Evolutionary conservation across 2,888 invertebrate species (phyloP).

Genomic region (Cartodere bifasciata): DNA sequence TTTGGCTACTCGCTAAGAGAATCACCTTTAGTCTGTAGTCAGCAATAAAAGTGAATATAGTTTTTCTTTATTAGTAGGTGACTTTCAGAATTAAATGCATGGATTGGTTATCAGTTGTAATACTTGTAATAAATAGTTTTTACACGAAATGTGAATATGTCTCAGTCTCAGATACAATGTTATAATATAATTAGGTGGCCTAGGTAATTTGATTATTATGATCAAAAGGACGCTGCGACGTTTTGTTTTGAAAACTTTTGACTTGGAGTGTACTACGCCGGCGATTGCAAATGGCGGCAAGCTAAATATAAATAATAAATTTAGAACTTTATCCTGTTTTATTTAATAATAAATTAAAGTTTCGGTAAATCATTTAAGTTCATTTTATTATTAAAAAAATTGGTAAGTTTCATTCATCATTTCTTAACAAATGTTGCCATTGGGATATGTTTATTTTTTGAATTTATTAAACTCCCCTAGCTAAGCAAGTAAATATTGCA

Average conservation of each 20-base stretch:
- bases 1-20: too few relatives aligned
- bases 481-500: slow-evolving; percentile 31
- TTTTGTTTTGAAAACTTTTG: slow-evolving; percentile 5
- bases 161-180: too few relatives aligned
- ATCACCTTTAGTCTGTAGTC: too few relatives aligned
- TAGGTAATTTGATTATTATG: too few relatives aligned
- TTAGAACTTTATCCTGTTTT: slow-evolving; percentile 27
- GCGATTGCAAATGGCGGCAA: slow-evolving; percentile 34
- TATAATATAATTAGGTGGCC: too few relatives aligned
- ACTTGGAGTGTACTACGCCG: slow-evolving; percentile 28
- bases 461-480: slow-evolving; percentile 32
- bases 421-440: slow-evolving; percentile 2
- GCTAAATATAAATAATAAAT: slow-evolving; percentile 36
- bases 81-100: too few relatives aligned
- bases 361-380: slow-evolving; percentile 18
- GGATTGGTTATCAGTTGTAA: too few relatives aligned
- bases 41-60: too few relatives aligned
- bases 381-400: slow-evolving; percentile 18
- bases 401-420: slow-evolving; percentile 17
- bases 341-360: slow-evolving; percentile 19
- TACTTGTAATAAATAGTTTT: too few relatives aligned
- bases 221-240: too few relatives aligned
- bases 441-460: slow-evolving; percentile 25
- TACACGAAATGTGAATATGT: too few relatives aligned
- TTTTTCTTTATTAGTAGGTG: too few relatives aligned